A percentile compares a stretch with the other conserved stretches of the same genome.
Conservation (phyloP, 2,888 invertebrate genomes). For the Caenorhabditis angaria region DNA sequence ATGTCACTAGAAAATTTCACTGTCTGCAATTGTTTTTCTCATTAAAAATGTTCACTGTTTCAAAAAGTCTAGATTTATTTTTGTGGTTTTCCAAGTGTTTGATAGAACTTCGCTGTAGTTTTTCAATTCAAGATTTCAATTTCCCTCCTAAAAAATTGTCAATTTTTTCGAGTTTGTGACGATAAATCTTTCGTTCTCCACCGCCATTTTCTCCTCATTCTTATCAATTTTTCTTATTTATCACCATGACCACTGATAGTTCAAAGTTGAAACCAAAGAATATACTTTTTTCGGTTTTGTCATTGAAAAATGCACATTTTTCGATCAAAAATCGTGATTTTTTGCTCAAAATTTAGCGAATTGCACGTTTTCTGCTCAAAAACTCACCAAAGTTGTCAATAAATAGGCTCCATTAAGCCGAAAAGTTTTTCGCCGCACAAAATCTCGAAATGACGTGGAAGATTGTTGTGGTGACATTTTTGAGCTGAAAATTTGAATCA, state of each 20-base stretch:
- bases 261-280: too few species aligned
- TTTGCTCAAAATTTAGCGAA: constrained; percentile 32
- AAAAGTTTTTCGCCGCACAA: constrained; percentile 6
- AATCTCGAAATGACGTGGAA: not conserved
- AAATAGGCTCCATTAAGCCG: constrained; percentile 22
- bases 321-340: too few species aligned
- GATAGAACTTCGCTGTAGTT: not conserved
- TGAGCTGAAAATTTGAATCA: not conserved
- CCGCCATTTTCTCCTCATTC: not conserved
- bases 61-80: not conserved
- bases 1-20: too few species aligned
- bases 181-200: constrained; percentile 11
- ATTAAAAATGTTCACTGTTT: too few species aligned
- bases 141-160: not conserved
- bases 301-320: too few species aligned
- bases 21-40: too few species aligned
- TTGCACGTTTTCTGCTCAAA: not conserved
- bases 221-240: too few species aligned
- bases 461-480: constrained; percentile 5
- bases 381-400: constrained; percentile 40
- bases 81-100: too few species aligned
- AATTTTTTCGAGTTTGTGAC: not conserved
- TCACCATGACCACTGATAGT: too few species aligned
- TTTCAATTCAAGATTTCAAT: not conserved
- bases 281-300: too few species aligned